phyloP scores from a whole-genome alignment of 2,888 invertebrate genomes.

The Palloptera scutellata region DNA sequence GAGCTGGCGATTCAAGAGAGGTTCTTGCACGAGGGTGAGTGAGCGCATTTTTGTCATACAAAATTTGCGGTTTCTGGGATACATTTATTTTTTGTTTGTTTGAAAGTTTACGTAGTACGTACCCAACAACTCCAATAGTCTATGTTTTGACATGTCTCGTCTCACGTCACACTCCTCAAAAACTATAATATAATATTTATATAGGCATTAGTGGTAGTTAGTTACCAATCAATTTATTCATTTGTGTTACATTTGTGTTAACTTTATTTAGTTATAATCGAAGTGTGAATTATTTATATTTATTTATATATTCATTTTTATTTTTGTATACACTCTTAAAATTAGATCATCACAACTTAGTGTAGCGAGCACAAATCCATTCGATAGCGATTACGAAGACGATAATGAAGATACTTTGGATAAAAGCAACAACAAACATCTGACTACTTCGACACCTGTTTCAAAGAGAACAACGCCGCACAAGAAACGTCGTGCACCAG shows the following conservation, averaged over 20 bases:
- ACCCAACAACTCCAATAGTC: neutral
- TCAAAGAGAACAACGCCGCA: conserved; percentile 66
- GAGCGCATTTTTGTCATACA: neutral
- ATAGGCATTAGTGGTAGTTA: neutral
- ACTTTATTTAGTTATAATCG: conserved; percentile 25
- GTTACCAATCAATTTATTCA: neutral
- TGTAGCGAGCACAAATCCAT: conserved; percentile 70
- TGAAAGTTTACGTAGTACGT: neutral
- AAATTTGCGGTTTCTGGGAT: neutral
- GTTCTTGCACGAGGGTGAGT: conserved; percentile 29
- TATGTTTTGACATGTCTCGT: conserved; percentile 6
- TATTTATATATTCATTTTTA: conserved; percentile 16
- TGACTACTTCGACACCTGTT: conserved; percentile 35
- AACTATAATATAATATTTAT: conserved; percentile 5
- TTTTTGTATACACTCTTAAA: conserved; percentile 20
- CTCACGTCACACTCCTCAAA: conserved; percentile 1
- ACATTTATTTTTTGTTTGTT: conserved; percentile 4
- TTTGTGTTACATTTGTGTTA: conserved; percentile 1
- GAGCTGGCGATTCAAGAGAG: conserved; percentile 32
- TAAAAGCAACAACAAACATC: conserved; percentile 38
- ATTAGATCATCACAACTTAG: conserved; percentile 68
- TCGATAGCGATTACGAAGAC: conserved; percentile 65
- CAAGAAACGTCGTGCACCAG: conserved; percentile 73
- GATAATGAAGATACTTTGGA: conserved; percentile 40
- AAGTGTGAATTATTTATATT: conserved; percentile 31